These are phyloP conservation scores for Orycteropus afer DNA, from an alignment of 2,113 vertebrate species.

Conservation along the genomic window DNA sequence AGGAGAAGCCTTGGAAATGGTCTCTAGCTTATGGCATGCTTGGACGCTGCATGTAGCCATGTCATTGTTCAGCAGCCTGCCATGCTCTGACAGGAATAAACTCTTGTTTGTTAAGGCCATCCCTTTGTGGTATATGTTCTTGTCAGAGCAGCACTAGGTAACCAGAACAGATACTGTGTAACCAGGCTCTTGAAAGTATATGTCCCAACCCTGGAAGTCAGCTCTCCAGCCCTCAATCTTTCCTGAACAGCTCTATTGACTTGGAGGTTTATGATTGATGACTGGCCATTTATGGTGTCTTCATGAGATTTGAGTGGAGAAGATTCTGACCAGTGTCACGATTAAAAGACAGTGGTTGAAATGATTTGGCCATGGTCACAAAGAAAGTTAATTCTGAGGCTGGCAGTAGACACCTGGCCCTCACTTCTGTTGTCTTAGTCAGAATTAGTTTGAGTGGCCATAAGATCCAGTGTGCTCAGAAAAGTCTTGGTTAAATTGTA, in stretches of 20 bases:
- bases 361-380: slow-evolving; percentile 45
- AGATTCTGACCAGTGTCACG: slow-evolving; percentile 57
- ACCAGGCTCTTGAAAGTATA: slow-evolving; percentile 57
- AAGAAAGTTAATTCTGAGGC: slow-evolving; percentile 27
- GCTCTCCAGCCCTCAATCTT: slow-evolving; percentile 31
- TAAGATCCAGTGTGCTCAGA: slow-evolving; percentile 23
- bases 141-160: too few species aligned
- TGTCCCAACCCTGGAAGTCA: slow-evolving; percentile 35
- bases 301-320: slow-evolving; percentile 41
- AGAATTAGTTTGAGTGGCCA: neutral
- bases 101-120: too few species aligned
- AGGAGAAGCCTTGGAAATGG: too few species aligned
- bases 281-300: slow-evolving; percentile 36
- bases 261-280: slow-evolving; percentile 58
- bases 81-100: too few species aligned
- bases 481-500: neutral
- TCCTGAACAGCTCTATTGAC: slow-evolving; percentile 30
- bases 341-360: slow-evolving; percentile 43
- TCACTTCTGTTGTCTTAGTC: neutral
- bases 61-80: too few species aligned
- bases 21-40: too few species aligned
- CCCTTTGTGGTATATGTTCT: too few species aligned
- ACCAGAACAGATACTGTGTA: too few species aligned
- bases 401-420: neutral
- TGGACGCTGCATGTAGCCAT: too few species aligned